These are phyloP conservation scores for Ips typographus DNA, from an alignment of 1,140 invertebrate species.

Conservation along the genomic window DNA sequence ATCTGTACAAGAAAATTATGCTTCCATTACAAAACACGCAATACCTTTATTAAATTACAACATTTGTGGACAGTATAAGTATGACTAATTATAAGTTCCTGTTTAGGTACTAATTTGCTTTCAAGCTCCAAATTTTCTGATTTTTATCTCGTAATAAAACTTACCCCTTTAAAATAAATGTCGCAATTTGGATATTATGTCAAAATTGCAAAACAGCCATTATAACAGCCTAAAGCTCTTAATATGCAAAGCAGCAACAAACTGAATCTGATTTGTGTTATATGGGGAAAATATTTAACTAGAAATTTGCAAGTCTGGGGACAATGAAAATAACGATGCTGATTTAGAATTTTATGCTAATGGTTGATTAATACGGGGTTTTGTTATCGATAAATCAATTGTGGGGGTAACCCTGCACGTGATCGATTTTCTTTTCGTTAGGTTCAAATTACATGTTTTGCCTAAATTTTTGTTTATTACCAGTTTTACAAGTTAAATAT, in stretches of 20 bases:
- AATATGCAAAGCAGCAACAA: slow-evolving; percentile 17
- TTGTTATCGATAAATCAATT: too few species aligned
- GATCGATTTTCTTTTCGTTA: too few species aligned
- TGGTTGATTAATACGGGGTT: slow-evolving; percentile 3
- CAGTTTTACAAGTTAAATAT: too few species aligned
- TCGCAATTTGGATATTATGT: slow-evolving; percentile 6
- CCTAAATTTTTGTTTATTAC: too few species aligned
- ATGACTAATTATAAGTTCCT: too few species aligned
- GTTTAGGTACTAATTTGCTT: too few species aligned
- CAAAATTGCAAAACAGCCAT: slow-evolving; percentile 7
- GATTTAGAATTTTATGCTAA: slow-evolving; percentile 5
- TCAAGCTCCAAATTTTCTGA: background rate
- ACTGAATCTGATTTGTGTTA: slow-evolving; percentile 14
- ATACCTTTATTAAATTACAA: too few species aligned
- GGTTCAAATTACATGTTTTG: too few species aligned
- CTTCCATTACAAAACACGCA: too few species aligned
- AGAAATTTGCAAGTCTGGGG: slow-evolving; percentile 9
- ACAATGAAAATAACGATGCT: slow-evolving; percentile 7
- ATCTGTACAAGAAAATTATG: too few species aligned
- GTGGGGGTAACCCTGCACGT: too few species aligned
- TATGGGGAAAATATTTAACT: slow-evolving; percentile 13
- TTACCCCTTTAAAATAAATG: background rate
- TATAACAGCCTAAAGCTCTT: slow-evolving; percentile 7
- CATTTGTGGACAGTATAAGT: too few species aligned
- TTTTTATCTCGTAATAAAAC: background rate